Conservation (phyloP, 2,888 invertebrate genomes). For the Athalia rosae region DNA sequence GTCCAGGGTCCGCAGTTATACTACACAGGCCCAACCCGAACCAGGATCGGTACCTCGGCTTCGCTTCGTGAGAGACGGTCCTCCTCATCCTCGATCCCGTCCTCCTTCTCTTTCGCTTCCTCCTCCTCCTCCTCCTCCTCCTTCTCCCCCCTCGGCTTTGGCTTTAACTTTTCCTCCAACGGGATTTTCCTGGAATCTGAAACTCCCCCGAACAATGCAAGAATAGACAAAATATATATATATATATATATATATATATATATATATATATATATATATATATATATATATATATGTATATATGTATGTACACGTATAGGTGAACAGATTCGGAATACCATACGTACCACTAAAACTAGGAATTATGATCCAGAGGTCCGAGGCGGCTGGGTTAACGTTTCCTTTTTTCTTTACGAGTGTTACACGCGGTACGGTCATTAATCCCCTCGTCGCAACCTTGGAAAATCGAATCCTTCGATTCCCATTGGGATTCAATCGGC, state of each 20-base stretch:
- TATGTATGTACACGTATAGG: no score
- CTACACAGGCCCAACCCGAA: slow-evolving; percentile 31
- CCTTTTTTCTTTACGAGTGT: no score
- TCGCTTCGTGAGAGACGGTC: slow-evolving; percentile 41
- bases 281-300: no score
- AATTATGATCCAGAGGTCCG: no score
- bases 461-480: no score
- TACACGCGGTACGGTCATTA: no score
- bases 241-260: background rate
- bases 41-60: slow-evolving; percentile 2
- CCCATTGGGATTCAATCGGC: no score
- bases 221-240: background rate
- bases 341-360: no score
- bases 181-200: slow-evolving; percentile 20
- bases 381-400: no score
- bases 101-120: slow-evolving; percentile 18
- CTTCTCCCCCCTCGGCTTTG: background rate
- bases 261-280: no score
- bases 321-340: background rate
- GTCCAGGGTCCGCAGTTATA: slow-evolving; percentile 41
- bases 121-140: no score
- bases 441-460: no score
- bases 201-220: background rate
- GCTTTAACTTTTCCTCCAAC: background rate
- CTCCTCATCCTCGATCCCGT: slow-evolving; percentile 8